phyloP scores from a whole-genome alignment of 2,888 invertebrate species.

The Fragum fragum region DNA sequence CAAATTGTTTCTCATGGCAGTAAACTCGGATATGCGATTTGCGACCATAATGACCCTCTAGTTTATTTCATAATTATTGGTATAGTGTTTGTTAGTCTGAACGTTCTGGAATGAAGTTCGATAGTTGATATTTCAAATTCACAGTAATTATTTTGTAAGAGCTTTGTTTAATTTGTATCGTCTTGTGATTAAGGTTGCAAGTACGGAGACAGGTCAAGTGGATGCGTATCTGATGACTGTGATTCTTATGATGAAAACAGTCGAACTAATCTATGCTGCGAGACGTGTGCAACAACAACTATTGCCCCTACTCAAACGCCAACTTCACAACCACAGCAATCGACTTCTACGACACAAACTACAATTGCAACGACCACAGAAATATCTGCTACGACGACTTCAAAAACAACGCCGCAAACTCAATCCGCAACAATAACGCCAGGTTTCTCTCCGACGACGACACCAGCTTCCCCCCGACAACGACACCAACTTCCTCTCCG shows the following conservation, averaged over 20 bases:
- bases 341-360: neutral
- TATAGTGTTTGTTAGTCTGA: too few relatives aligned
- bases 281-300: constrained; percentile 31
- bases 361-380: neutral
- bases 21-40: too few relatives aligned
- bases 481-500: neutral
- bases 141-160: too few relatives aligned
- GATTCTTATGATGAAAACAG: constrained; percentile 17
- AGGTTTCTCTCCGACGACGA: neutral
- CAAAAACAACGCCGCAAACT: neutral
- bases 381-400: neutral
- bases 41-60: too few relatives aligned
- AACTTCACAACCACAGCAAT: neutral
- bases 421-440: neutral
- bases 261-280: constrained; percentile 28
- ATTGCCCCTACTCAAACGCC: neutral
- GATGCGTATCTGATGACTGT: neutral
- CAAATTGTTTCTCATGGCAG: too few relatives aligned
- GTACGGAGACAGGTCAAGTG: neutral
- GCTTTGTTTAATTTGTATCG: too few relatives aligned
- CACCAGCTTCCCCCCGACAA: neutral
- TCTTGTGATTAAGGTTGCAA: neutral
- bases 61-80: too few relatives aligned
- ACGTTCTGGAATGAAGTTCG: too few relatives aligned
- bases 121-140: too few relatives aligned